Base-by-base conservation (phyloP, 2,888 invertebrate species). In the Eilema depressum region DNA sequence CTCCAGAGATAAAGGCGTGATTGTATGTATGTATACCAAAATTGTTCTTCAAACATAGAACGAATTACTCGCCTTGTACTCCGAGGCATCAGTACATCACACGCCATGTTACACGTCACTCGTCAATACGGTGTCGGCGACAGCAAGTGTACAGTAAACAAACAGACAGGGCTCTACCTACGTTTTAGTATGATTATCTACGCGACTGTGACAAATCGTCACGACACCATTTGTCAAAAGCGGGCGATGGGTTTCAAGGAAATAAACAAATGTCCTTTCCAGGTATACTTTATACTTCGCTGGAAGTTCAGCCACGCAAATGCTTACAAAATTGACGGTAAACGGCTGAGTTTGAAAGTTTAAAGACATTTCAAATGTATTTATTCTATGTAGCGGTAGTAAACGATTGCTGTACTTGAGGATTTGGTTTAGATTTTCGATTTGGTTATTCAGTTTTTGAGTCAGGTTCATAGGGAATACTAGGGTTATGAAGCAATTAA, bases 151-250 rank as follows among this genome's bases (percentile, higher is more conserved):
- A 47, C 53, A 28, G 68, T 65, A 65, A 68, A 65, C 65, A 71
- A 71, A 71, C 64, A 59, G n/a, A 33, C 64, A 33, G n/a, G 26
- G 41, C 30, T 67, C 41, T 25, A 61, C 56, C 26, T 25, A 61
- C 57, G 61, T 71, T 71, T 71, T 68, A 71, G 64, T 71, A 71
- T 71, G 71, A 71, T 71, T 71, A 71, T 69, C 66, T 71, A 57
- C 26, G 57, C 74, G 73, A 78, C 73, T 70, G 71, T 79, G 79
- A 81, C 75, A 73, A 79, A 81, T 79, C 53, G 70, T 63, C 59
- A 68, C 61, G 66, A 37, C 59, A 68, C 73, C 71, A 71, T 81
- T 81, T 79, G 77, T 79, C 79, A 81, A 68, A 61, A 26, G 62
- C n/a, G 57, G 25, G 23, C 63, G 59, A 63, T 70, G 70, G 71